Percentiles rank a stretch among this genome's conserved stretches.
Evolutionary conservation across 2,113 vertebrate species (phyloP).

Genomic region (crab-eating macaque (Macaca fascicularis)): T2T-MFA8v1.1 NC_088381.1:25399001-25399500

Average conservation of each 20-base stretch:
- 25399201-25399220: background rate
- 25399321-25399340: too few relatives aligned
- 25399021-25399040: background rate
- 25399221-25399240: too few relatives aligned
- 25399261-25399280: background rate
- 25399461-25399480: background rate
- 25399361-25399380: too few relatives aligned
- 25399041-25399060: too few relatives aligned
- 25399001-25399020: background rate
- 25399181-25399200: background rate
- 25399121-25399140: background rate
- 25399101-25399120: background rate
- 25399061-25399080: background rate
- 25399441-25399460: background rate
- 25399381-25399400: too few relatives aligned
- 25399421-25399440: background rate
- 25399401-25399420: background rate
- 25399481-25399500: background rate
- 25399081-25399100: background rate
- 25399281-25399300: too few relatives aligned
- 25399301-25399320: too few relatives aligned
- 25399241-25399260: background rate
- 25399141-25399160: background rate
- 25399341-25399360: too few relatives aligned
- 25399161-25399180: background rate